Percentiles rank a stretch among this genome's conserved stretches.
Evolutionary conservation across 2,888 invertebrate genomes (phyloP).

Genomic region (Cheiracanthium punctorium): DNA sequence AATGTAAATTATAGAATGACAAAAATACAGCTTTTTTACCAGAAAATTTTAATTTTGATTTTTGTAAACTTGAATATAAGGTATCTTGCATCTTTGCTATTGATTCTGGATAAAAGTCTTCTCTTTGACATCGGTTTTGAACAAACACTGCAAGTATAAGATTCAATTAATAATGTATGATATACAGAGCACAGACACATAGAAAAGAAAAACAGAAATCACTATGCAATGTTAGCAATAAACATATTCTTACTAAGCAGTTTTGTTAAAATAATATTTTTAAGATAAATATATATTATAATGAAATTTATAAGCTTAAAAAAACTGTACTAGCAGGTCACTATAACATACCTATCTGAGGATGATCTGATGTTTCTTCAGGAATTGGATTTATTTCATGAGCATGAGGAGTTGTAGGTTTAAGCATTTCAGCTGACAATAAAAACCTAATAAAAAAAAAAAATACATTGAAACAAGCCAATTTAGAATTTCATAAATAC

Average conservation of each 20-base stretch:
- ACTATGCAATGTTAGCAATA: no score
- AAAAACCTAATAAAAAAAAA: constrained; percentile 81
- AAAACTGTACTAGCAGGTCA: no score
- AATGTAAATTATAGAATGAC: no score
- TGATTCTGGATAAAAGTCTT: constrained; percentile 79
- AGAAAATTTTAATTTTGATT: constrained; percentile 75
- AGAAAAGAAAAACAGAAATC: no score
- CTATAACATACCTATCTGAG: constrained; percentile 80
- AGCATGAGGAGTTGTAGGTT: constrained; percentile 83
- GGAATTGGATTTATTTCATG: constrained; percentile 78
- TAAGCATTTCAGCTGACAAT: constrained; percentile 90
- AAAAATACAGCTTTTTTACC: constrained; percentile 16
- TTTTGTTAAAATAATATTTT: no score
- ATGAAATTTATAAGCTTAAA: not conserved
- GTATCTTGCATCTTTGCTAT: constrained; percentile 74
- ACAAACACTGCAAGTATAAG: constrained; percentile 80
- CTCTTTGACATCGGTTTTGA: constrained; percentile 86
- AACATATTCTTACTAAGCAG: no score
- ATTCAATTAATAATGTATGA: no score
- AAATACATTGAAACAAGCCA: not conserved
- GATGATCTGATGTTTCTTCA: constrained; percentile 84
- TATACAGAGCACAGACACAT: no score
- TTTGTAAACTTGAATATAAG: constrained; percentile 73
- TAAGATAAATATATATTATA: no score
- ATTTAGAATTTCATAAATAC: no score